phyloP scores from a whole-genome alignment of 2,888 invertebrate genomes.

The Eristalis intricaria region DNA sequence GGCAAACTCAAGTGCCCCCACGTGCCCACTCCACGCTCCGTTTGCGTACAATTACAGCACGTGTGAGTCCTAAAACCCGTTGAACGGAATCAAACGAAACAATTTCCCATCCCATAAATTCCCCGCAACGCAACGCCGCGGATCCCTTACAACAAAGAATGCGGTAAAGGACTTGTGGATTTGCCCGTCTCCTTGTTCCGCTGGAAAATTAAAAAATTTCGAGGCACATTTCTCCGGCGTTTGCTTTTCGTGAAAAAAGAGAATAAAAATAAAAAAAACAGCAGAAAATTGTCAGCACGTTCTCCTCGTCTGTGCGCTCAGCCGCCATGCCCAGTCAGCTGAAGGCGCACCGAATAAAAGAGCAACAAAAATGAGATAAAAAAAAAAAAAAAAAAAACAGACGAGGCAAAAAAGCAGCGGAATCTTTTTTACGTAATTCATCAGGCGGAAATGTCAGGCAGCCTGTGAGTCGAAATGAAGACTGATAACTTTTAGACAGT shows the following conservation, averaged over 20 bases:
- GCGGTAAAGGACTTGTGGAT: background rate
- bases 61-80: background rate
- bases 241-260: slow-evolving; percentile 7
- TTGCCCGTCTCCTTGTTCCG: background rate
- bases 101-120: background rate
- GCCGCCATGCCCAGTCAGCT: background rate
- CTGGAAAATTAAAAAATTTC: slow-evolving; percentile 39
- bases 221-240: slow-evolving; percentile 28
- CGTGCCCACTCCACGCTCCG: background rate
- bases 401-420: background rate
- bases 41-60: background rate
- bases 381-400: background rate
- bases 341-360: background rate
- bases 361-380: background rate
- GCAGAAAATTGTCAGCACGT: background rate
- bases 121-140: background rate
- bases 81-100: background rate
- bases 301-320: background rate
- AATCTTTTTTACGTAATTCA: slow-evolving; percentile 30
- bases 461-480: slow-evolving; percentile 45
- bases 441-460: slow-evolving; percentile 44
- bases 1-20: background rate
- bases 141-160: background rate
- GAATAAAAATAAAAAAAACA: background rate
- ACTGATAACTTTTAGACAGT: slow-evolving; percentile 54